A percentile compares a stretch with the other conserved stretches of the same genome.
phyloP scores from a whole-genome alignment of 2,888 invertebrate species.

The Hyppa rectilinea region DNA sequence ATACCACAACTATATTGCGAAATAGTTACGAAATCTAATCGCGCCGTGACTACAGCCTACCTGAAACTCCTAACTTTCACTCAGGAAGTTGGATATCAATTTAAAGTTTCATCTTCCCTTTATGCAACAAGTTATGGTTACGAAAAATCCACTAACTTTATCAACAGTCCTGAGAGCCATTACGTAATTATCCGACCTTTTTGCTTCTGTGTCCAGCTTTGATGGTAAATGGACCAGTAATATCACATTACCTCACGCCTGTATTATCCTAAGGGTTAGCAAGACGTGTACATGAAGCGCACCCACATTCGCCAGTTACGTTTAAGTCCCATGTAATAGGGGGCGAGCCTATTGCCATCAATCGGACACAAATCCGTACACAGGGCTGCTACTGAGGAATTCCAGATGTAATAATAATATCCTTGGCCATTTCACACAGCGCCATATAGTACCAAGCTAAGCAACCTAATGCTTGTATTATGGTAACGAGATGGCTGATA shows the following conservation, averaged over 20 bases:
- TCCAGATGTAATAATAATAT: no score
- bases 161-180: conserved; percentile 2
- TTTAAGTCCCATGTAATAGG: no score
- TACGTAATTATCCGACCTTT: not conserved
- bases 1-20: conserved; percentile 8
- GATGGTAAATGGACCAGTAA: not conserved
- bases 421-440: no score
- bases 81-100: conserved; percentile 47
- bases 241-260: not conserved
- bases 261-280: not conserved
- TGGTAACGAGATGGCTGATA: no score
- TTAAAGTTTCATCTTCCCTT: conserved; percentile 50
- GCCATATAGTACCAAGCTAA: no score
- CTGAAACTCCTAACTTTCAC: conserved; percentile 37
- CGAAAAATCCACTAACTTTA: conserved; percentile 26
- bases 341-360: no score
- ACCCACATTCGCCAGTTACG: not conserved
- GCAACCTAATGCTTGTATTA: no score
- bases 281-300: no score
- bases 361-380: no score
- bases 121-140: conserved; percentile 32
- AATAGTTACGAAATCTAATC: conserved; percentile 40
- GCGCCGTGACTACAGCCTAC: conserved; percentile 34
- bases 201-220: not conserved
- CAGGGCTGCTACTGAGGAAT: no score